Evolutionary conservation across 2,113 vertebrate genomes (phyloP), one percentile per base, ranked within the genome.

Genomic region (Mastomys coucha): DNA sequence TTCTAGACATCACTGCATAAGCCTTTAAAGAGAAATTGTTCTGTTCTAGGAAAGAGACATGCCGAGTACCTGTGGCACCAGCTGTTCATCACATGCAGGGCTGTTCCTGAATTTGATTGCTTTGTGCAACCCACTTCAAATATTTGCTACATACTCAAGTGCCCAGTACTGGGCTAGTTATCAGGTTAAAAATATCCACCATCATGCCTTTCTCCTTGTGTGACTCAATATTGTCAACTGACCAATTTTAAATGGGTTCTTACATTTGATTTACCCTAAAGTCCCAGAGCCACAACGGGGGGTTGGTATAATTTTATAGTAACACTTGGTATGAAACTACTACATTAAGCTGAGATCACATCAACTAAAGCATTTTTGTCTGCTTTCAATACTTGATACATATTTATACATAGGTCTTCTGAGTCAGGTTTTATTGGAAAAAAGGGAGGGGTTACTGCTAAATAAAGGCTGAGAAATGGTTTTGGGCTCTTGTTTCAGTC

Each of bases 341-440:
- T 51, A 72, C 56, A 20, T 58, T 70, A 88, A 45, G 11, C 31
- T 91, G 63, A 31, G 45, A 36, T 81, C 92, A 73, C 10, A 16
- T 92, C 33, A 45, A 75, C 26, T 73, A 88, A 91, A 65, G 7
- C 87, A 53, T 14, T 88, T 95, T 94, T 75, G n/a, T 93, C 91
- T 88, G 45, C 14, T 33, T 78, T 88, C 39, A 70, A 26, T 89
- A 39, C 10, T 13, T 88, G 24, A 39, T 45, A 63, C 24, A 63
- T 93, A 58, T 75, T 51, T 67, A 67, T 65, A 22, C 82, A 70
- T 5, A 81, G n/a, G 76, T 58, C 31, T 77, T 95, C 51, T 1
- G 53, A 93, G 72, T 85, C 84, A 86, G 45, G 89, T 89, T 91
- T 93, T 91, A 36, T 76, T 95, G 36, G 13, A 65, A 58, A 84